A percentile compares a stretch with the other conserved stretches of the same genome.
These are phyloP conservation scores for Sclerodermus sp. DNA, from an alignment of 2,888 invertebrate species.

Conservation along the genomic window DNA sequence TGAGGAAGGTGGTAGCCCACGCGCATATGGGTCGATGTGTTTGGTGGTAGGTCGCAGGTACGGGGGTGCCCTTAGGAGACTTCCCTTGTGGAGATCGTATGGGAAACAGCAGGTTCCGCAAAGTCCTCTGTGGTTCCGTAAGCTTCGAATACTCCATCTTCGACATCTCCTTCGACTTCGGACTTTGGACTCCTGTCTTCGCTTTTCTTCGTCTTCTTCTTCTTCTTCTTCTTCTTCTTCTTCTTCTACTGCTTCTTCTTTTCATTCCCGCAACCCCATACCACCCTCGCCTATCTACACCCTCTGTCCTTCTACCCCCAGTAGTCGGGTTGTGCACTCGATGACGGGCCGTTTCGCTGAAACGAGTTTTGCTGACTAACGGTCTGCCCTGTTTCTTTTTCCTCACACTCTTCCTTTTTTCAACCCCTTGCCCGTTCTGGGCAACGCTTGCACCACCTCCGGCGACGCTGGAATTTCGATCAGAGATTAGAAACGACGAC, in stretches of 20 bases:
- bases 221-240: not conserved
- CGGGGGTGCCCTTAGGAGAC: too few relatives aligned
- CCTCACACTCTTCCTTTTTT: constrained; percentile 3
- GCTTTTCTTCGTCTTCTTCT: not conserved
- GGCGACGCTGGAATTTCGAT: not conserved
- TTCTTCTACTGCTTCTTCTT: not conserved
- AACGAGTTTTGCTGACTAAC: constrained; percentile 25
- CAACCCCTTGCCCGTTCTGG: not conserved
- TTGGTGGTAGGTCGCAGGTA: too few relatives aligned
- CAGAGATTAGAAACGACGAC: not conserved
- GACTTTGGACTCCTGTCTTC: not conserved
- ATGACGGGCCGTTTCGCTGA: constrained; percentile 20
- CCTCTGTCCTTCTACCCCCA: not conserved
- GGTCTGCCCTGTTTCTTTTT: constrained; percentile 13
- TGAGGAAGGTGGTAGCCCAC: too few relatives aligned
- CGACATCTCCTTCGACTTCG: too few relatives aligned
- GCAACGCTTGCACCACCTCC: not conserved
- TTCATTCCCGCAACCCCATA: too few relatives aligned
- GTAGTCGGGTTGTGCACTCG: constrained; percentile 12
- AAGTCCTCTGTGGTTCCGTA: too few relatives aligned
- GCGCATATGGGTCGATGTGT: too few relatives aligned
- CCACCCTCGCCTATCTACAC: not conserved
- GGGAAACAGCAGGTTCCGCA: too few relatives aligned
- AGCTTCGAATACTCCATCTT: too few relatives aligned
- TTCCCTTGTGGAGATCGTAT: too few relatives aligned